Conservation (phyloP, 2,797 vertebrate genomes). For the Notolepis coatsorum region DNA sequence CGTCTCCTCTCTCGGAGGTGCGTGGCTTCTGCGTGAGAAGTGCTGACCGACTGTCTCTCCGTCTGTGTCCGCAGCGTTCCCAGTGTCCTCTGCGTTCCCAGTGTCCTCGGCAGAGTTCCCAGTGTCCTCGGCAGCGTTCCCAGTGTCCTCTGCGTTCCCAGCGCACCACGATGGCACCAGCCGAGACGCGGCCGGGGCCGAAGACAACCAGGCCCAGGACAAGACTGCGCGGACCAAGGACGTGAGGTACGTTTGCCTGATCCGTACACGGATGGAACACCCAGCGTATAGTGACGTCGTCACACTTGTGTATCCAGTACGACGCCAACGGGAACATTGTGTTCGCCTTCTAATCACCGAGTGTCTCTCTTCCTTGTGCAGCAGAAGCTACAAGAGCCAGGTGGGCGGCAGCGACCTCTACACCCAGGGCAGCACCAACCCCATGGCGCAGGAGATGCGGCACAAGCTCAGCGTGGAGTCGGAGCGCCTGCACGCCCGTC, state of each 20-base stretch:
- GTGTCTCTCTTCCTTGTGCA: conserved; percentile 39
- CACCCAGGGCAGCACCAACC: conserved; percentile 46
- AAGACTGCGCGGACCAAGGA: conserved; percentile 69
- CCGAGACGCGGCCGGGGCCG: conserved; percentile 58
- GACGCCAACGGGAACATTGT: neutral
- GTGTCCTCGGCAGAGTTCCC: conserved; percentile 70
- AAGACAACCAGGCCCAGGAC: conserved; percentile 71
- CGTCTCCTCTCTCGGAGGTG: neutral
- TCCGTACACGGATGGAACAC: neutral
- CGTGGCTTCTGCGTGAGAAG: neutral
- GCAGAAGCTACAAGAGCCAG: conserved; percentile 76
- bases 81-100: conserved; percentile 67
- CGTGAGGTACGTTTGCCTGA: conserved; percentile 66
- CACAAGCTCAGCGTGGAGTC: conserved; percentile 76
- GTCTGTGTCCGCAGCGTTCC: too few relatives aligned
- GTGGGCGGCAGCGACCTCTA: conserved; percentile 75
- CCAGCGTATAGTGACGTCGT: neutral
- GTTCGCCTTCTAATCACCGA: neutral
- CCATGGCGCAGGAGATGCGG: conserved; percentile 69
- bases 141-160: conserved; percentile 68
- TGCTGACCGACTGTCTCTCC: conserved; percentile 13
- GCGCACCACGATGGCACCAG: conserved; percentile 42
- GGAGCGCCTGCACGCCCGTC: conserved; percentile 71
- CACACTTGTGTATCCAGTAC: neutral
- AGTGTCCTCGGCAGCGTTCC: conserved; percentile 66